Evolutionary conservation across 2,113 vertebrate genomes (phyloP).

Genomic region (Nibea albiflora): DNA sequence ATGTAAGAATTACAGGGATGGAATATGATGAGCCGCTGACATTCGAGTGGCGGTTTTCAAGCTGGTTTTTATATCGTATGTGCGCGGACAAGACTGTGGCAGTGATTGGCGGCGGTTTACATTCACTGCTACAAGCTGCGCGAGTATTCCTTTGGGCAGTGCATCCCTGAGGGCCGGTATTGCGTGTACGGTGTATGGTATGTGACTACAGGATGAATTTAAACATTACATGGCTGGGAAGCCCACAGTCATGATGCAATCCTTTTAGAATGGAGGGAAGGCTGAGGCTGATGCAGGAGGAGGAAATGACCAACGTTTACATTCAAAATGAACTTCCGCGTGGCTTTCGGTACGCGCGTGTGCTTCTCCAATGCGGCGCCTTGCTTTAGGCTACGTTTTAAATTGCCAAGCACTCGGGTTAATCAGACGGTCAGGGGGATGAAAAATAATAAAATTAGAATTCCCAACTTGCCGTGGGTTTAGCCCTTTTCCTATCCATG

Average conservation of each 20-base stretch:
- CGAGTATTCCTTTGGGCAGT: neutral
- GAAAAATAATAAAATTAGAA: slow-evolving; percentile 28
- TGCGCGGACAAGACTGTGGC: neutral
- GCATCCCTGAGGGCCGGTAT: neutral
- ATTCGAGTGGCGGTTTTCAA: neutral
- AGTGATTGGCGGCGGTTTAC: neutral
- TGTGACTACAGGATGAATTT: neutral
- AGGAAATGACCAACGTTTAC: neutral
- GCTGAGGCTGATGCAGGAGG: neutral
- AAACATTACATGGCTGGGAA: neutral
- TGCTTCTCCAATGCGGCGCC: slow-evolving; percentile 1
- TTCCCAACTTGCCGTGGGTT: slow-evolving; percentile 6
- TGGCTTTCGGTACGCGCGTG: slow-evolving; percentile 12
- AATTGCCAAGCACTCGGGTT: slow-evolving; percentile 38
- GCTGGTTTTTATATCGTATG: neutral
- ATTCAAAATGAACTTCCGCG: slow-evolving; percentile 22
- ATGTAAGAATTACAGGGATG: slow-evolving; percentile 47
- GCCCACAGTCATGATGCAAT: slow-evolving; percentile 11
- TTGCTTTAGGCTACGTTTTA: slow-evolving; percentile 39
- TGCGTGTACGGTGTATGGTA: neutral
- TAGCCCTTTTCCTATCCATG: neutral
- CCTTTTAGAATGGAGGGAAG: neutral
- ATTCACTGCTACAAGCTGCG: slow-evolving; percentile 9
- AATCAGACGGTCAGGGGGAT: slow-evolving; percentile 8
- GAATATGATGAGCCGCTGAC: slow-evolving; percentile 17